Conservation (phyloP, 2,113 vertebrate genomes). For the Anarhynchus alexandrinus region DNA sequence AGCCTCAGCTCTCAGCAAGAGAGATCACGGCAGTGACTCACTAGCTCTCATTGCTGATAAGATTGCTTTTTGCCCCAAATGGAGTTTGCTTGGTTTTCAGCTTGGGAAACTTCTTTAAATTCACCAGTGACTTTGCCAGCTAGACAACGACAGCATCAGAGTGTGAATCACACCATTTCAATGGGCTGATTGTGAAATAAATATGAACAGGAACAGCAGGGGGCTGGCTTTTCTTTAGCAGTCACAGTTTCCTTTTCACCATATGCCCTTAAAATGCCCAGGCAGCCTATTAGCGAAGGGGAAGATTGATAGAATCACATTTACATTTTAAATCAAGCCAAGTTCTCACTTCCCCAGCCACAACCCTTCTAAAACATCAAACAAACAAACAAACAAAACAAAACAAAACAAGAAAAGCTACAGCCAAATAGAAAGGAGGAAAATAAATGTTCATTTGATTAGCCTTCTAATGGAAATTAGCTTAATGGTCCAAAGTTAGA, state of each 20-base stretch:
- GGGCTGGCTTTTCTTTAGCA: slow-evolving; percentile 57
- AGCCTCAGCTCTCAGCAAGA: slow-evolving; percentile 9
- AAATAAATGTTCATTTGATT: slow-evolving; percentile 45
- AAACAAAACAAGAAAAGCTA: slow-evolving; percentile 29
- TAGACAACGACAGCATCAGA: slow-evolving; percentile 50
- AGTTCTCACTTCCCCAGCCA: slow-evolving; percentile 21
- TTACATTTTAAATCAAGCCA: slow-evolving; percentile 63
- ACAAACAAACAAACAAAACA: slow-evolving; percentile 22
- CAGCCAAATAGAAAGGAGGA: neutral
- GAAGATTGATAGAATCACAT: slow-evolving; percentile 63
- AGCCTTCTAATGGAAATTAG: slow-evolving; percentile 31
- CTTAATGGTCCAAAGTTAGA: slow-evolving; percentile 23
- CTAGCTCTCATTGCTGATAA: slow-evolving; percentile 8
- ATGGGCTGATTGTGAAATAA: slow-evolving; percentile 65
- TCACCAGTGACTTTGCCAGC: slow-evolving; percentile 53
- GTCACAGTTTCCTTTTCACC: slow-evolving; percentile 59
- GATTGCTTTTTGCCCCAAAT: slow-evolving; percentile 38
- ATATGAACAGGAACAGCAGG: slow-evolving; percentile 61
- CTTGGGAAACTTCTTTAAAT: slow-evolving; percentile 63
- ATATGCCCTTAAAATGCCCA: slow-evolving; percentile 66
- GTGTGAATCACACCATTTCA: slow-evolving; percentile 63
- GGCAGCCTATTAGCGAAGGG: slow-evolving; percentile 5
- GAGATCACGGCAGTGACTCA: slow-evolving; percentile 1
- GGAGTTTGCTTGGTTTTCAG: slow-evolving; percentile 18
- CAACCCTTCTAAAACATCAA: slow-evolving; percentile 36